Conservation (phyloP, 23 tunicate species). For the Phallusia fumigata region DNA sequence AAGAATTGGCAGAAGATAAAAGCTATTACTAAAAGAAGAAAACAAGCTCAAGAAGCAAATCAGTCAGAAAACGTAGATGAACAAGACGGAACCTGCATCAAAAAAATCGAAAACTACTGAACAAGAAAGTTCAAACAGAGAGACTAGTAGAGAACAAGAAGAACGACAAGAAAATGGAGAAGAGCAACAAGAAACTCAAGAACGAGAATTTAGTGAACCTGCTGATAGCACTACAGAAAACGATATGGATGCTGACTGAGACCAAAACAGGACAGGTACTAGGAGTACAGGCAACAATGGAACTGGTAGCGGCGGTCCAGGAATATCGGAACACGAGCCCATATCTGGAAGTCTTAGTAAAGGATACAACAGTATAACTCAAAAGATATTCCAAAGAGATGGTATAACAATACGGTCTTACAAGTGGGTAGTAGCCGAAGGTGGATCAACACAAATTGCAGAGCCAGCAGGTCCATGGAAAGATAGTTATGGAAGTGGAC, state of each 20-base stretch:
- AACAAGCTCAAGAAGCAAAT: background rate
- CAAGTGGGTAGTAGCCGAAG: background rate
- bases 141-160: too few relatives aligned
- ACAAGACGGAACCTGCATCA: background rate
- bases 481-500: background rate
- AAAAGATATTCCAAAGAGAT: background rate
- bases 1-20: background rate
- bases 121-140: too few relatives aligned
- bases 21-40: background rate
- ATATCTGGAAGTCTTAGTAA: background rate
- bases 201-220: background rate
- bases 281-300: background rate
- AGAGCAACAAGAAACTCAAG: background rate
- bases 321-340: background rate
- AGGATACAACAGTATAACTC: background rate
- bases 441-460: background rate
- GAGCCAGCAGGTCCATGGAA: background rate
- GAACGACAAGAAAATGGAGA: background rate
- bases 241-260: slow-evolving; percentile 1
- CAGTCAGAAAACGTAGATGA: background rate
- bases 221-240: background rate
- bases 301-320: background rate
- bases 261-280: background rate
- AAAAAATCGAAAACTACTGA: too few relatives aligned
- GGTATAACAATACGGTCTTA: background rate